A percentile compares a stretch with the other conserved stretches of the same genome.
These are phyloP conservation scores for Ladona fulva DNA, from an alignment of 1,140 invertebrate species.

Conservation along the genomic window DNA sequence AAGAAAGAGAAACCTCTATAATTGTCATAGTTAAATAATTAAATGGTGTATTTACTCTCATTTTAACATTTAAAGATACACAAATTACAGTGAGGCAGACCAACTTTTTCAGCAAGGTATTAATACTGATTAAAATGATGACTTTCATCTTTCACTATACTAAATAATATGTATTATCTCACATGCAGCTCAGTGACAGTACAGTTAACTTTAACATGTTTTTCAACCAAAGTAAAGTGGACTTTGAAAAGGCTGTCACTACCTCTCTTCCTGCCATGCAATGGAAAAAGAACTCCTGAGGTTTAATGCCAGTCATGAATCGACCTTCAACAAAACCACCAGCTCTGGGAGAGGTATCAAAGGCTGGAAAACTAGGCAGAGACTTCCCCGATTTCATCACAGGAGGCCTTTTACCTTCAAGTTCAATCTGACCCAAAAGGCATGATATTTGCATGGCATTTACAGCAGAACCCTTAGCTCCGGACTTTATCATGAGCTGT, in stretches of 20 bases:
- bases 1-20: too few species aligned
- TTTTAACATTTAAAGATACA: too few species aligned
- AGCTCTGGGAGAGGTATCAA: constrained; percentile 82
- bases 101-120: too few species aligned
- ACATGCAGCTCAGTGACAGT: too few species aligned
- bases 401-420: constrained; percentile 94
- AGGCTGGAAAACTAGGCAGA: constrained; percentile 85
- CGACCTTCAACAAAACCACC: constrained; percentile 94
- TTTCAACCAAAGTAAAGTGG: constrained; percentile 6
- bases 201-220: not conserved
- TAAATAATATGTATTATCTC: too few species aligned
- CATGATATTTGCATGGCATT: constrained; percentile 98
- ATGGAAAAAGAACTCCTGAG: constrained; percentile 98
- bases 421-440: constrained; percentile 92
- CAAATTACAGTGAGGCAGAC: too few species aligned
- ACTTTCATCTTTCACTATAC: too few species aligned
- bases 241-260: constrained; percentile 16
- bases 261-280: constrained; percentile 99
- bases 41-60: too few species aligned
- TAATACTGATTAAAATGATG: too few species aligned
- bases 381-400: constrained; percentile 88
- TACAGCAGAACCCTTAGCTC: constrained; percentile 93
- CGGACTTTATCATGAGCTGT: constrained; percentile 95
- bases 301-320: constrained; percentile 94
- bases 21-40: too few species aligned